Evolutionary conservation across 2,888 invertebrate species (phyloP).

Genomic region (Glyphotaelius pellucidus): DNA sequence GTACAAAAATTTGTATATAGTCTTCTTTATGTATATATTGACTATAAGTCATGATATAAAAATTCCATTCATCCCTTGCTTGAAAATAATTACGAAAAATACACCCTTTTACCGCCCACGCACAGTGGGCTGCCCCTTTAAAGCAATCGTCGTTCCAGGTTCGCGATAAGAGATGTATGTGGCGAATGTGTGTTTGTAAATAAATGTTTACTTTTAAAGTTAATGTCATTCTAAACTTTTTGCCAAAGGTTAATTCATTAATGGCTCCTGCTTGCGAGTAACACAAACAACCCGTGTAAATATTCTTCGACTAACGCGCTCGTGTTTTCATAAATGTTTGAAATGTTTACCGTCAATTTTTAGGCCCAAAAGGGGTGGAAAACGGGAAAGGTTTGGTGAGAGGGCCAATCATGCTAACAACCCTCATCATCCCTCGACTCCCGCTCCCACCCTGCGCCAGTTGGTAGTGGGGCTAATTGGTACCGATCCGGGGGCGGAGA

Average conservation of each 20-base stretch:
- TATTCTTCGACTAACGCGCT: neutral
- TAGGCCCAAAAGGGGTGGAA: neutral
- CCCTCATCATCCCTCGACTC: slow-evolving; percentile 28
- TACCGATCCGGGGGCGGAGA: slow-evolving; percentile 13
- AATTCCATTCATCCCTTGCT: too few relatives aligned
- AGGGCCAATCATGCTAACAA: slow-evolving; percentile 50
- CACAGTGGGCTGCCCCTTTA: too few relatives aligned
- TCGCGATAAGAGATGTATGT: neutral
- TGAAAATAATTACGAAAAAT: too few relatives aligned
- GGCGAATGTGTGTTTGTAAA: neutral
- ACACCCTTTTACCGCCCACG: too few relatives aligned
- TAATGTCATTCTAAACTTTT: slow-evolving; percentile 19
- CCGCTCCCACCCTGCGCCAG: neutral
- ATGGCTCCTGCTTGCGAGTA: neutral
- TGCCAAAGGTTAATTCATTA: neutral
- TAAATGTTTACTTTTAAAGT: neutral
- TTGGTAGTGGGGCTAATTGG: slow-evolving; percentile 42
- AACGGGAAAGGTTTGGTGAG: slow-evolving; percentile 20
- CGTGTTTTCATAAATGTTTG: slow-evolving; percentile 37
- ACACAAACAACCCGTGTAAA: neutral
- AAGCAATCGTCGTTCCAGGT: neutral
- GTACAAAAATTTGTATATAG: too few relatives aligned
- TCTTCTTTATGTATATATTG: too few relatives aligned
- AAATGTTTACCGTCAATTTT: slow-evolving; percentile 44
- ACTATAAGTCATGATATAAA: too few relatives aligned